Percentiles rank a stretch among this genome's conserved stretches.
phyloP scores from a whole-genome alignment of 1,140 invertebrate species.

The Procambarus virginalis region DNA sequence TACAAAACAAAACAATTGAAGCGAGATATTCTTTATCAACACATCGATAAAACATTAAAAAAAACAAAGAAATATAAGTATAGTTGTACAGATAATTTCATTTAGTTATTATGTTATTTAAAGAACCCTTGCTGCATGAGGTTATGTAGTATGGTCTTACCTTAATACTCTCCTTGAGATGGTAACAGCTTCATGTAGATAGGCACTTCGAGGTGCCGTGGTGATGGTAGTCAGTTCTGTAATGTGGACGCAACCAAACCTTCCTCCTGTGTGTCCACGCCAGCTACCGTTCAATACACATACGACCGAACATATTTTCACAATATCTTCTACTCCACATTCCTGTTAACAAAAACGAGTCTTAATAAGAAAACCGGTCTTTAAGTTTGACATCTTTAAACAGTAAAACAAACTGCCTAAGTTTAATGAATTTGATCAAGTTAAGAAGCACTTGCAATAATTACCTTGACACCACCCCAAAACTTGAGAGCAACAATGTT shows the following conservation, averaged over 20 bases:
- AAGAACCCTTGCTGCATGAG: no score
- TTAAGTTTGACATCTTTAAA: not conserved
- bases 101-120: no score
- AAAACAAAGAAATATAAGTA: no score
- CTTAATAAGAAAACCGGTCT: not conserved
- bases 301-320: not conserved
- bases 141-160: not conserved
- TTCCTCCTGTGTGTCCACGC: constrained; percentile 41
- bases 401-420: no score
- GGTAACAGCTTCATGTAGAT: constrained; percentile 34
- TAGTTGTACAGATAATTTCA: no score
- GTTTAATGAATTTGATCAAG: no score
- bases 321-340: constrained; percentile 40
- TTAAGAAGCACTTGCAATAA: no score
- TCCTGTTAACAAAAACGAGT: constrained; percentile 25
- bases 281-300: constrained; percentile 38
- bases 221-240: constrained; percentile 32
- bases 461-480: constrained; percentile 50
- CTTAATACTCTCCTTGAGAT: constrained; percentile 41
- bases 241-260: constrained; percentile 39
- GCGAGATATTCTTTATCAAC: no score
- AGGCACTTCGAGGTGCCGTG: constrained; percentile 15
- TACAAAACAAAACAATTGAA: no score
- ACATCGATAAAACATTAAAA: no score
- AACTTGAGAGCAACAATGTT: constrained; percentile 45